A percentile compares a stretch with the other conserved stretches of the same genome.
phyloP scores from a whole-genome alignment of 2,113 vertebrate genomes.

The Gymnobelideus leadbeateri region DNA sequence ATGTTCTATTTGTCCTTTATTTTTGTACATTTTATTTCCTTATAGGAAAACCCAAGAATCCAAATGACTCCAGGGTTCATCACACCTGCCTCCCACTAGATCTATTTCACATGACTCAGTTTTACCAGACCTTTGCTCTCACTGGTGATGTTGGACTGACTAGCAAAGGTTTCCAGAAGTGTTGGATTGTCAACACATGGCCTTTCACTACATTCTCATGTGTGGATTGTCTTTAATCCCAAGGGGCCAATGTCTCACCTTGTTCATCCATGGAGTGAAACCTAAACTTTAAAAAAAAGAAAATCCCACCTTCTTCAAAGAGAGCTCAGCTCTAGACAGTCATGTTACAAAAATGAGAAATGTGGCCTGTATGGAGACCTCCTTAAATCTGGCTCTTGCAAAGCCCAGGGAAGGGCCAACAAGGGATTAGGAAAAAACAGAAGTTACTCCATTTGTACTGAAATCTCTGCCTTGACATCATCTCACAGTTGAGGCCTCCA shows the following conservation, averaged over 20 bases:
- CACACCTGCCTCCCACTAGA: not conserved
- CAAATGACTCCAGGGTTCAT: not conserved
- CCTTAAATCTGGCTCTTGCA: conserved; percentile 67
- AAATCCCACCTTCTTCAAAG: conserved; percentile 25
- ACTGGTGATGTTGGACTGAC: not conserved
- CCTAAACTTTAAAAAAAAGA: conserved; percentile 23
- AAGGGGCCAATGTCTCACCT: not conserved
- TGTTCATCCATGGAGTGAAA: conserved; percentile 4
- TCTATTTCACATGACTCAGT: not conserved
- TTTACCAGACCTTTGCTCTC: conserved; percentile 1
- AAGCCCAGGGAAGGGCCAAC: conserved; percentile 69
- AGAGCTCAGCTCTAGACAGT: conserved; percentile 11
- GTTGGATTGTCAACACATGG: not conserved
- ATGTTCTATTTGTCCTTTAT: not conserved
- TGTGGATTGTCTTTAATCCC: not conserved
- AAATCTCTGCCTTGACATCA: conserved; percentile 75
- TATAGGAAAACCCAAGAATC: not conserved
- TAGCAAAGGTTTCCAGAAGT: not conserved
- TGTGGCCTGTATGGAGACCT: conserved; percentile 50
- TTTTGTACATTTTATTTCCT: conserved; percentile 6
- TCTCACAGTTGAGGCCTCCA: conserved; percentile 64
- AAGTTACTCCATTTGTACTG: conserved; percentile 75
- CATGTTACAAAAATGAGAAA: not conserved
- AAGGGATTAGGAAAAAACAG: conserved; percentile 75
- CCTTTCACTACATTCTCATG: conserved; percentile 14